Evolutionary conservation across 2,888 invertebrate species (phyloP), one percentile per base, ranked within the genome.

Genomic region (Drosophila recens): DNA sequence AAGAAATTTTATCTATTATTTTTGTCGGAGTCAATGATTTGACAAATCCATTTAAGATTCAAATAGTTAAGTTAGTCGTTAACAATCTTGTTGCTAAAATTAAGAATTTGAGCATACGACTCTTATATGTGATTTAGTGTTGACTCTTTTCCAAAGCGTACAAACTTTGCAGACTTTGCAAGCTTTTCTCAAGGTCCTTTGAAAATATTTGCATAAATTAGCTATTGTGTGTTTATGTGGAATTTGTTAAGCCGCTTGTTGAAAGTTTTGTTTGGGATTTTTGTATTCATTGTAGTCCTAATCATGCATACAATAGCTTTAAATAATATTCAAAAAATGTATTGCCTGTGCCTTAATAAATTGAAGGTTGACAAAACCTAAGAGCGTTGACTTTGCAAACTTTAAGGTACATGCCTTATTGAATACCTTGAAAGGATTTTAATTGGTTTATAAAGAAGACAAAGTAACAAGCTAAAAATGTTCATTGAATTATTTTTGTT

Each of bases 141-240:
- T 17, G 62, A 40, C 54, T 59, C 20, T 43, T 65, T 56, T 64
- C 48, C n/a, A 54, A 62, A 65, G 65, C 70, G 57, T 45, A 36
- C 40, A 62, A 77, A 77, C 63, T 77, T 77, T 64, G 36, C 74
- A 77, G 74, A 78, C 76, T 30, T 30, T 8, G 30, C 30, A 27
- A 33, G 23, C 45, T 43, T 56, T 36, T 20, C 43, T 58, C 65
- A 57, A 78, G 62, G 74, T 36, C 63, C 70, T 70, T 72, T 54
- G 36, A 51, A 70, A 76, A 79, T 86, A 75, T 82, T 84, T 75
- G 52, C 79, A 81, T 84, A 84, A 81, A 81, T 81, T 79, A 81
- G 67, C 79, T 66, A 57, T 69, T 80, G 68, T 67, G 42, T 62
- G 58, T 38, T 38, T 38, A 67, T 71, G 62, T 66, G 65, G 34